These are phyloP conservation scores for Thereva unica DNA, from an alignment of 2,888 invertebrate genomes.

Conservation along the genomic window DNA sequence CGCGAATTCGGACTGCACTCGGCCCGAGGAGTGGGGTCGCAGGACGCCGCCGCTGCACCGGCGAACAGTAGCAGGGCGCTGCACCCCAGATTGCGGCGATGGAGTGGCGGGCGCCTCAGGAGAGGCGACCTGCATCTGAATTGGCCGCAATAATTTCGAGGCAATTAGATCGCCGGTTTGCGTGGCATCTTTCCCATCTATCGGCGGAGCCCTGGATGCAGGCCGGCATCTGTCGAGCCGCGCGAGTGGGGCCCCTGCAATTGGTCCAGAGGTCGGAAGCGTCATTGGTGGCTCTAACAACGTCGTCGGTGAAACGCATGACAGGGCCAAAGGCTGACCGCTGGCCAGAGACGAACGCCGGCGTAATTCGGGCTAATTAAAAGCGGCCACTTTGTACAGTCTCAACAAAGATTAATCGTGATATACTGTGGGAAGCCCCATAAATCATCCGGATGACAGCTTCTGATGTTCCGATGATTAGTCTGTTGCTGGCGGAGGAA, in stretches of 20 bases:
- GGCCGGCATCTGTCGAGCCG: background rate
- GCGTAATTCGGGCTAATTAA: conserved; percentile 40
- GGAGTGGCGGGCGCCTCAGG: background rate
- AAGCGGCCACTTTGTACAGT: conserved; percentile 38
- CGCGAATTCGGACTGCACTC: conserved; percentile 6
- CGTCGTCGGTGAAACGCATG: background rate
- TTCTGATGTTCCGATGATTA: conserved; percentile 40
- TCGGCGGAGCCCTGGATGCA: background rate
- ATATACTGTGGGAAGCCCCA: conserved; percentile 56
- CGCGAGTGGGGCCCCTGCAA: background rate
- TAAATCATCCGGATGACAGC: conserved; percentile 59
- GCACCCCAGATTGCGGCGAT: background rate
- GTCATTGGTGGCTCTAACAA: conserved; percentile 15
- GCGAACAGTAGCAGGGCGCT: background rate
- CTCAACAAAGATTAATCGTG: conserved; percentile 44
- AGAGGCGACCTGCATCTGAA: too few relatives aligned
- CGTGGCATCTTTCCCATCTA: conserved; percentile 34
- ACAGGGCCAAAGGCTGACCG: conserved; percentile 1
- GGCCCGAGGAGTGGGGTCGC: conserved; percentile 2
- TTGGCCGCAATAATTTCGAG: conserved; percentile 6
- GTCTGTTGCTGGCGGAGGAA: conserved; percentile 8
- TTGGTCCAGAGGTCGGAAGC: conserved; percentile 15
- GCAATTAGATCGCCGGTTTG: conserved; percentile 31
- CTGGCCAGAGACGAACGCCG: conserved; percentile 3
- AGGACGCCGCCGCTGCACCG: background rate